A percentile compares a stretch with the other conserved stretches of the same genome.
phyloP scores from a whole-genome alignment of 2,888 invertebrate species.

The Gerosis bhagava region DNA sequence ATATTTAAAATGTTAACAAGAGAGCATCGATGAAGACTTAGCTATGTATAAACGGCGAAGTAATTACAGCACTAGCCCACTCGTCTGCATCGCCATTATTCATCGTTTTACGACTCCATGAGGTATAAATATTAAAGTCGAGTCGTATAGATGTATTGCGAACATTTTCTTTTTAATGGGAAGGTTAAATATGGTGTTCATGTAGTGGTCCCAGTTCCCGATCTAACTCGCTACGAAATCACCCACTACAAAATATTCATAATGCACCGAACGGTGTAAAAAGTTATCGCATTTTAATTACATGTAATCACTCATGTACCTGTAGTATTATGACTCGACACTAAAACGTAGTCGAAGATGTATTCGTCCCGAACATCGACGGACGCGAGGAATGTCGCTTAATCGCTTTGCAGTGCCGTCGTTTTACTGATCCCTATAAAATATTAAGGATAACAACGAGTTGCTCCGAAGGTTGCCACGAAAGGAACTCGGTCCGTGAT shows the following conservation, averaged over 20 bases:
- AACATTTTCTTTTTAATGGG: conserved; percentile 81
- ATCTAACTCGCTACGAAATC: conserved; percentile 53
- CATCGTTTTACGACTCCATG: conserved; percentile 80
- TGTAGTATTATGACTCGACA: conserved; percentile 55
- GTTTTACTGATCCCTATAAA: conserved; percentile 81
- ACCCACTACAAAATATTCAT: conserved; percentile 59
- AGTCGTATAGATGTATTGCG: conserved; percentile 80
- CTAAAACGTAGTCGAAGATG: conserved; percentile 44
- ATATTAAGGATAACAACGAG: conserved; percentile 79
- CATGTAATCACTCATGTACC: conserved; percentile 47
- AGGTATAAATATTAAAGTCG: conserved; percentile 81
- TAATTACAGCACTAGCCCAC: conserved; percentile 79
- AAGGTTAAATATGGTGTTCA: conserved; percentile 75
- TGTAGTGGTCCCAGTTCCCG: conserved; percentile 60
- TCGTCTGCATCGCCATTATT: conserved; percentile 79
- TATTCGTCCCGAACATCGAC: conserved; percentile 45
- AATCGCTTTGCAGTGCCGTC: conserved; percentile 74
- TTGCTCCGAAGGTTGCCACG: conserved; percentile 61
- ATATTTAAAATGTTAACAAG: too few species aligned
- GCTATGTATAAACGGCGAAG: conserved; percentile 71
- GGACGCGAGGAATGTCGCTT: conserved; percentile 67
- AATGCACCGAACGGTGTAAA: conserved; percentile 56
- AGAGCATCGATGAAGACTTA: conserved; percentile 57
- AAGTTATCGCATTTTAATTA: conserved; percentile 73
- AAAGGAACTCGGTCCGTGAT: conserved; percentile 63